A percentile compares a stretch with the other conserved stretches of the same genome.
phyloP scores from a whole-genome alignment of 1,140 invertebrate genomes.

The Spodoptera litura region DNA sequence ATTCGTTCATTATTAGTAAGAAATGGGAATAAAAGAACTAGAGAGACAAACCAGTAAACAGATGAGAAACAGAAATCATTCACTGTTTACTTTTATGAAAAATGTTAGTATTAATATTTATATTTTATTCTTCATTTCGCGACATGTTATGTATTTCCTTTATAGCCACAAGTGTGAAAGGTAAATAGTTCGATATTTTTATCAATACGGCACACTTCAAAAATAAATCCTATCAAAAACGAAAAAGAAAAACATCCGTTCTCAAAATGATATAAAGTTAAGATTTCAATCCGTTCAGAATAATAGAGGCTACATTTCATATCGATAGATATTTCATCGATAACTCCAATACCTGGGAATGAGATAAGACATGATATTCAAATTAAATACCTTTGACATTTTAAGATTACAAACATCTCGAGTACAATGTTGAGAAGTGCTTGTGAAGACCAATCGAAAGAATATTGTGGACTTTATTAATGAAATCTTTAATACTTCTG shows the following conservation, averaged over 20 bases:
- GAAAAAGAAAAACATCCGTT: conserved; percentile 9
- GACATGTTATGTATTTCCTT: background rate
- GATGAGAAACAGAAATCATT: no score
- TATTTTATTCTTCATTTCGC: background rate
- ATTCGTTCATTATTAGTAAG: no score
- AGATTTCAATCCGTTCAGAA: conserved; percentile 58
- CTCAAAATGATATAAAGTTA: conserved; percentile 47
- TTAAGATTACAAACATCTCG: conserved; percentile 82
- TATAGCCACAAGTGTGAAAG: background rate
- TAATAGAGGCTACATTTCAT: conserved; percentile 40
- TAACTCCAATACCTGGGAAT: conserved; percentile 76
- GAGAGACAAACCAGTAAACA: no score
- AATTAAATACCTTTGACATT: conserved; percentile 85
- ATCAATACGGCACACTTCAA: background rate
- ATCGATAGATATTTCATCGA: conserved; percentile 76
- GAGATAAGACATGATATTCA: conserved; percentile 83
- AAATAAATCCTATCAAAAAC: background rate
- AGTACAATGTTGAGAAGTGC: conserved; percentile 69
- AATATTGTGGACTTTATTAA: conserved; percentile 59
- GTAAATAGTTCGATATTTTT: background rate
- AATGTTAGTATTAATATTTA: no score
- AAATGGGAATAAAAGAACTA: no score
- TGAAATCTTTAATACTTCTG: background rate
- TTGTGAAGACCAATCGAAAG: conserved; percentile 68
- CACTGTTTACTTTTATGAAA: no score